Conservation (phyloP, 2,888 invertebrate genomes). For the Dryobotodes eremita region DNA sequence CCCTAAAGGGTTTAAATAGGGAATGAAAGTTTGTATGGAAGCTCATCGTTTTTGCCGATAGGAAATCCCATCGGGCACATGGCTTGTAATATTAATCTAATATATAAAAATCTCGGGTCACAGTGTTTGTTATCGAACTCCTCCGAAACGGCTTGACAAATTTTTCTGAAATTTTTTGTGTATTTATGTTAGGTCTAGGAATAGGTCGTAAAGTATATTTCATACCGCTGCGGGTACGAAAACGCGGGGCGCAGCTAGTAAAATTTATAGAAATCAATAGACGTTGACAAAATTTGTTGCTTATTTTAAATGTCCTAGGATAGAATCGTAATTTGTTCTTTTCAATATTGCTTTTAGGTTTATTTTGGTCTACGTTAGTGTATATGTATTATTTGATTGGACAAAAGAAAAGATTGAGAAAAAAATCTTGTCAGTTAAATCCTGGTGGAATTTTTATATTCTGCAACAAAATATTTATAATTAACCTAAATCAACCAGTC, state of each 20-base stretch:
- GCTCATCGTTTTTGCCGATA: neutral
- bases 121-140: too few species aligned
- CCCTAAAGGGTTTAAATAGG: neutral
- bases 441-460: too few species aligned
- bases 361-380: neutral
- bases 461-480: too few species aligned
- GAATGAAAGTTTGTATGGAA: too few species aligned
- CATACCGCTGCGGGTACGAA: too few species aligned
- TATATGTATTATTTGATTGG: neutral
- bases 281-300: neutral
- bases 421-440: neutral
- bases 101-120: too few species aligned
- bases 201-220: too few species aligned
- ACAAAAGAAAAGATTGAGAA: neutral
- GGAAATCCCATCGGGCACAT: neutral
- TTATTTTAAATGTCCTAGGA: neutral
- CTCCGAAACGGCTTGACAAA: too few species aligned
- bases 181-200: too few species aligned
- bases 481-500: too few species aligned
- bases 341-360: neutral
- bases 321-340: neutral
- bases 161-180: too few species aligned
- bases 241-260: too few species aligned
- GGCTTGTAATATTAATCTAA: neutral
- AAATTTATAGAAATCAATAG: neutral